Percentiles rank a stretch among this genome's conserved stretches.
phyloP scores from a whole-genome alignment of 2,797 vertebrate species.

The Orestias chungarensis region DNA sequence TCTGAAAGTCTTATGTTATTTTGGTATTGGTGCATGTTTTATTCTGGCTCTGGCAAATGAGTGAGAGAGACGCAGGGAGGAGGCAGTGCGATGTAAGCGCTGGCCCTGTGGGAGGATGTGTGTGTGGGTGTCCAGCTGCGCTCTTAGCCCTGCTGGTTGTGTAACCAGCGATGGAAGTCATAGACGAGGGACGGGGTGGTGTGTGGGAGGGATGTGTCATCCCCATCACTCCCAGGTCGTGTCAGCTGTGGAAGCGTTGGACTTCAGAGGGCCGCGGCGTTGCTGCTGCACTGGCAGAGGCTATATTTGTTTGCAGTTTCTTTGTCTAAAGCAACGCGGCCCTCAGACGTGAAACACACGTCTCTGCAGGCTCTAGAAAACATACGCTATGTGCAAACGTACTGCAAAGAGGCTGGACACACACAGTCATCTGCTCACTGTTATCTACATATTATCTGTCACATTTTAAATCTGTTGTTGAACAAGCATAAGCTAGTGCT shows the following conservation, averaged over 20 bases:
- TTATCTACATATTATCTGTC: slow-evolving; percentile 2
- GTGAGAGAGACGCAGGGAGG: slow-evolving; percentile 28
- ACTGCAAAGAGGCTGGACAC: background rate
- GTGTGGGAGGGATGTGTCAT: slow-evolving; percentile 83
- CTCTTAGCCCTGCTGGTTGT: slow-evolving; percentile 75
- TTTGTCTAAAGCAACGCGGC: slow-evolving; percentile 51
- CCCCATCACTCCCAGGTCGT: slow-evolving; percentile 76
- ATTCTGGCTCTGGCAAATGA: slow-evolving; percentile 31
- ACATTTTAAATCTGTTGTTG: background rate
- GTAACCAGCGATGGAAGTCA: slow-evolving; percentile 80
- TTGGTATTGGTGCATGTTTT: slow-evolving; percentile 45
- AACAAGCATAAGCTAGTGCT: background rate
- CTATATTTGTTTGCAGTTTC: slow-evolving; percentile 72
- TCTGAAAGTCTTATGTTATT: slow-evolving; percentile 53
- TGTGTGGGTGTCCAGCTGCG: slow-evolving; percentile 78
- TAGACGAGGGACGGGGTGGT: slow-evolving; percentile 74
- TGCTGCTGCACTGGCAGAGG: slow-evolving; percentile 53
- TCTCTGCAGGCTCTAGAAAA: background rate
- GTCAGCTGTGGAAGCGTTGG: slow-evolving; percentile 76
- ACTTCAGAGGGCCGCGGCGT: slow-evolving; percentile 72
- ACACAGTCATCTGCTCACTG: no score
- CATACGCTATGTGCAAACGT: slow-evolving; percentile 3
- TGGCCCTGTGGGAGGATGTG: slow-evolving; percentile 73
- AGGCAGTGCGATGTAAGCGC: slow-evolving; percentile 61
- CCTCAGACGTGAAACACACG: slow-evolving; percentile 39